Evolutionary conservation across 2,113 vertebrate genomes (phyloP).

Genomic region (Leptosomus discolor): DNA sequence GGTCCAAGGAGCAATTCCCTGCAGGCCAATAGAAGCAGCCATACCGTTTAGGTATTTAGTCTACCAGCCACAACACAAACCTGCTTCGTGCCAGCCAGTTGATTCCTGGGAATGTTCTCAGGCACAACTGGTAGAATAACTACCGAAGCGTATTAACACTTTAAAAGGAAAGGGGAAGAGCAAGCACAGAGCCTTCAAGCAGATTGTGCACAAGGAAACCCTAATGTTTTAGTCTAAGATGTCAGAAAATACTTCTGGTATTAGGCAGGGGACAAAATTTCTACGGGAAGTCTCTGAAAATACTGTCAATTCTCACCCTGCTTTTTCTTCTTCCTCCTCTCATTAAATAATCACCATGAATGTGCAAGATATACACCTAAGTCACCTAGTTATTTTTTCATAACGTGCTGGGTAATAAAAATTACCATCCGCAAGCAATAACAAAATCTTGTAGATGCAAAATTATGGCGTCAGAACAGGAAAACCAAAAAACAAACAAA

Average conservation of each 20-base stretch:
- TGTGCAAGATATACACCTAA: not conserved
- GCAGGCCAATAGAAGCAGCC: not conserved
- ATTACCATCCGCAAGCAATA: not conserved
- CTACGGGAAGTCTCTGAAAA: not conserved
- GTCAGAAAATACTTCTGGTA: not conserved
- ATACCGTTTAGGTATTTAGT: not conserved
- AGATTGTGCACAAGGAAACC: not conserved
- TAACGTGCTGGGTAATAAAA: not conserved
- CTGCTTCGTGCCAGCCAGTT: not conserved
- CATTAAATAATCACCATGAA: not conserved
- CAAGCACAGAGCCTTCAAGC: not conserved
- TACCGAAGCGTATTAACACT: not conserved
- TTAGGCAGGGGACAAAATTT: not conserved
- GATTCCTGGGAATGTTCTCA: not conserved
- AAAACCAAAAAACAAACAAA: not conserved
- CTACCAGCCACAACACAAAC: not conserved
- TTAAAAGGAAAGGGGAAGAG: not conserved
- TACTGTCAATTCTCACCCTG: not conserved
- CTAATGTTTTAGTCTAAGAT: not conserved
- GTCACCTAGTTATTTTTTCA: not conserved
- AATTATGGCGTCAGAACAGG: not conserved
- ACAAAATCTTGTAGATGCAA: not conserved
- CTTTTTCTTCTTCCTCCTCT: not conserved
- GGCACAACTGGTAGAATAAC: not conserved
- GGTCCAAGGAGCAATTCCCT: not conserved